A percentile compares a stretch with the other conserved stretches of the same genome.
Conservation (phyloP, 1,140 invertebrate species). For the Grapholita molesta region DNA sequence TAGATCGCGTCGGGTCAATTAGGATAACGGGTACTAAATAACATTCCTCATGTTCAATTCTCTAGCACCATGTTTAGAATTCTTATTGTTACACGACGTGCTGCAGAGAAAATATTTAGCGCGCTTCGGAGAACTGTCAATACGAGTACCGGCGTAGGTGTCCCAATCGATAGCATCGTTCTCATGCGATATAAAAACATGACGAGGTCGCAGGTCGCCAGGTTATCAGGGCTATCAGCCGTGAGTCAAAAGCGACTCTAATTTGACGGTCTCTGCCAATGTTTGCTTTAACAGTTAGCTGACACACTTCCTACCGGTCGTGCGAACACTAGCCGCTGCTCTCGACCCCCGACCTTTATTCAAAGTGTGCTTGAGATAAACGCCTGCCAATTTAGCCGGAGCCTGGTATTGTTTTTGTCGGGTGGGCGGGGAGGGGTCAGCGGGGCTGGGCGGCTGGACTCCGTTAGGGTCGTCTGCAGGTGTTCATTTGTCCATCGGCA, state of each 20-base stretch:
- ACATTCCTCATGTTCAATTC: neutral
- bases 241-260: constrained; percentile 48
- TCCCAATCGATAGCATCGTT: constrained; percentile 1
- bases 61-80: neutral
- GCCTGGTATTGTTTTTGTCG: neutral
- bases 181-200: constrained; percentile 17
- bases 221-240: constrained; percentile 51
- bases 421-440: constrained; percentile 22
- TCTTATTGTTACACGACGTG: neutral
- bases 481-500: constrained; percentile 59
- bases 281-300: constrained; percentile 69
- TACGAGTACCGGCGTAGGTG: neutral
- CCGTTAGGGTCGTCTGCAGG: constrained; percentile 75
- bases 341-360: constrained; percentile 73
- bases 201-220: constrained; percentile 10
- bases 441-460: constrained; percentile 43
- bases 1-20: neutral
- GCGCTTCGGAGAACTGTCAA: constrained; percentile 5
- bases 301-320: constrained; percentile 51
- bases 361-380: constrained; percentile 45
- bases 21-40: neutral
- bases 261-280: constrained; percentile 62
- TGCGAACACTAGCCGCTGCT: constrained; percentile 58
- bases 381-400: constrained; percentile 13
- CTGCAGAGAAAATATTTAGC: constrained; percentile 8